Evolutionary conservation across 2,797 vertebrate species (phyloP).

Genomic region (Gorsachius magnificus): DNA sequence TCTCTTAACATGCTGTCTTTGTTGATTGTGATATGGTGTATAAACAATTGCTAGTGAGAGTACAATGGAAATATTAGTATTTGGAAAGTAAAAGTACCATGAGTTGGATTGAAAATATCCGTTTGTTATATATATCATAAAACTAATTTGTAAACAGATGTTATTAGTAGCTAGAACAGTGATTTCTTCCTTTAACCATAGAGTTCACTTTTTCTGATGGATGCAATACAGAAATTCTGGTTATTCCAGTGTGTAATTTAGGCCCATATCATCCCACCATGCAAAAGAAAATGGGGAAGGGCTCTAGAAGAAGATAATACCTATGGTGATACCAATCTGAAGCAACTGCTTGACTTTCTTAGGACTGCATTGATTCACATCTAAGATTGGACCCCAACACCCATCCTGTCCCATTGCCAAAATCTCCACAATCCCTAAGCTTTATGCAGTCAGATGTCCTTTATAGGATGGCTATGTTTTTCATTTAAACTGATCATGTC

Average conservation of each 20-base stretch:
- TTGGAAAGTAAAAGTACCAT: conserved; percentile 13
- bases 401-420: not conserved
- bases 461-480: not conserved
- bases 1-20: conserved; percentile 19
- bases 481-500: not conserved
- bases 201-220: not conserved
- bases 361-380: not conserved
- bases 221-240: not conserved
- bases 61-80: not conserved
- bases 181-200: not conserved
- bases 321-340: not conserved
- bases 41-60: conserved; percentile 18
- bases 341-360: not conserved
- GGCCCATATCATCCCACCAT: not conserved
- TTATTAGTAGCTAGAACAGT: not conserved
- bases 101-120: not conserved
- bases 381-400: not conserved
- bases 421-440: not conserved
- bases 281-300: not conserved
- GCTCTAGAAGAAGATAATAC: not conserved
- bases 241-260: not conserved
- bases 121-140: not conserved
- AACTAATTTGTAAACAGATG: not conserved
- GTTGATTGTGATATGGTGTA: conserved; percentile 42
- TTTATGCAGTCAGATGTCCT: not conserved